Evolutionary conservation across 2,888 invertebrate species (phyloP).

Genomic region (Hydrotaea diabolus): DNA sequence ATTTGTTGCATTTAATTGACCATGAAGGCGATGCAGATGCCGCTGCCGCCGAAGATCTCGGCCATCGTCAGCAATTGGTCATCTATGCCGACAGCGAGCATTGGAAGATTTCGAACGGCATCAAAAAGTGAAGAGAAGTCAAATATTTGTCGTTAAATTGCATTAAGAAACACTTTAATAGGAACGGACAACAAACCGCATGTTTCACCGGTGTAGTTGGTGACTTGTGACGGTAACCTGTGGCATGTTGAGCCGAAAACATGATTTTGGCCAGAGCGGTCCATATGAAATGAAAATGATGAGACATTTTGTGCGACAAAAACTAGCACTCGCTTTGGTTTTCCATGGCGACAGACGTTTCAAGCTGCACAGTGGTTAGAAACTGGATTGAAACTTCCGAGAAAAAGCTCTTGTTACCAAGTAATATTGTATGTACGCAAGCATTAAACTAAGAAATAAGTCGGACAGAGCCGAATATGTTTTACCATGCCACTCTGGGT

Average conservation of each 20-base stretch:
- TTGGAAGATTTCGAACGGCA: neutral
- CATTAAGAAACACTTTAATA: slow-evolving; percentile 36
- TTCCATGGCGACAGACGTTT: neutral
- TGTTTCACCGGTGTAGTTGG: slow-evolving; percentile 1
- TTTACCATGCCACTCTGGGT: too few species aligned
- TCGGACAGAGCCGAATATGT: too few species aligned
- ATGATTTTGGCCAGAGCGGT: neutral
- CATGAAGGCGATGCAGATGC: slow-evolving; percentile 24
- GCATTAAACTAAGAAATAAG: too few species aligned
- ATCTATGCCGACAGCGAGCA: neutral
- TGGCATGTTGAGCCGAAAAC: slow-evolving; percentile 18
- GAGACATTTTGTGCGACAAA: neutral
- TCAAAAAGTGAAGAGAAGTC: neutral
- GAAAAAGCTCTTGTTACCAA: too few species aligned
- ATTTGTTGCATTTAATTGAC: slow-evolving; percentile 50
- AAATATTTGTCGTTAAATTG: slow-evolving; percentile 29
- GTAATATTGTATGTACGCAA: too few species aligned
- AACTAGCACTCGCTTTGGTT: neutral
- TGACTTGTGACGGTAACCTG: neutral
- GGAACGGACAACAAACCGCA: slow-evolving; percentile 12
- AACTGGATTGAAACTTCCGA: too few species aligned
- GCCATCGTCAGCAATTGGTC: slow-evolving; percentile 16
- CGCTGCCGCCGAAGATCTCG: too few species aligned
- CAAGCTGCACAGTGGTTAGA: neutral
- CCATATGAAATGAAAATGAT: slow-evolving; percentile 15